Evolutionary conservation across 2,888 invertebrate species (phyloP), one percentile per base, ranked within the genome.

Genomic region (Diaprepes abbreviatus): DNA sequence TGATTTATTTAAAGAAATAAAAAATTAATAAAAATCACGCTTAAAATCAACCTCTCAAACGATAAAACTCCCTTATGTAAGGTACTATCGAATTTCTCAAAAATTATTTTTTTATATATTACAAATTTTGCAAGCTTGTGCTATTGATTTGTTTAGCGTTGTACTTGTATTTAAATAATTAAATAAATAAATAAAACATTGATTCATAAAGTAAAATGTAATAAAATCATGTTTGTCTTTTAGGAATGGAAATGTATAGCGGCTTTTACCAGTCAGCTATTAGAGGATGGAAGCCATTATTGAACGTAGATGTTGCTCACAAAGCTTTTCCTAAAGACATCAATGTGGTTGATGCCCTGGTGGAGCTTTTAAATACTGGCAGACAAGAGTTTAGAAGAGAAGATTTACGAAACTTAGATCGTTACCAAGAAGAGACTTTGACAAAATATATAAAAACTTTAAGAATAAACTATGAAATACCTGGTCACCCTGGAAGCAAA

Each of bases 211-310:
- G n/a, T n/a, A n/a, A n/a, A n/a, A n/a, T n/a, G n/a, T n/a, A n/a
- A n/a, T n/a, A n/a, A n/a, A n/a, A n/a, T 16, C 48, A 24, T 50
- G 3, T 33, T 54, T 40, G 3, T 19, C 36, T 59, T 64, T 31
- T 19, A 73, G 96, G 97, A 0, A 86, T 95, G 77, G 95, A 97
- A 82, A 90, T 97, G 80, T 97, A 97, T 93, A 90, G 93, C 68
- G 98, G 98, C 3, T 89, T 96, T 79, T 98, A 94, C 85, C 97
- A 97, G 83, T 93, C 95, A 6, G 95, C 96, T 0, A 89, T 96
- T 72, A 90, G 97, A 59, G 96, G 96, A 9, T 93, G 95, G 88
- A 90, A 89, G 76, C 93, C 94, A 58, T 93, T 92, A 83, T 84
- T 99, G 36, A 98, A 98, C 83, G 91, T 98, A 65, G 98, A 98